These are phyloP conservation scores for Acridotheres tristis DNA, from an alignment of 2,797 vertebrate species.

Conservation along the genomic window DNA sequence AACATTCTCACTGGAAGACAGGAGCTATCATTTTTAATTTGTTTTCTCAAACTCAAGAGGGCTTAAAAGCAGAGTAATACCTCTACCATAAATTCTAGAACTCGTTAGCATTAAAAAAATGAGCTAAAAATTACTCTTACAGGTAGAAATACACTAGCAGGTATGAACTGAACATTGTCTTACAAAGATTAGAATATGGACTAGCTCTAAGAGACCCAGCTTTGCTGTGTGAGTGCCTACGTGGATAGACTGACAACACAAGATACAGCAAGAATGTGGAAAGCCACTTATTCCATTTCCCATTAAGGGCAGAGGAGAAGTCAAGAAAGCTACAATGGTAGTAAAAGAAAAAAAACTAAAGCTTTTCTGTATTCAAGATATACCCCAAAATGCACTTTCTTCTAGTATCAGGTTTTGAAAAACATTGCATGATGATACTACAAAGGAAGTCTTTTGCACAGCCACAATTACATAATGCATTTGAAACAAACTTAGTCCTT, in stretches of 20 bases:
- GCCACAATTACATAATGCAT: fast-evolving
- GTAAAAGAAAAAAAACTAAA: neutral
- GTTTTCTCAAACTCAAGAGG: neutral
- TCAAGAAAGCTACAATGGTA: neutral
- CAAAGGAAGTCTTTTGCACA: neutral
- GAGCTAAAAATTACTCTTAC: neutral
- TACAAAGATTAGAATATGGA: neutral
- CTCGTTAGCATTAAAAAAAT: neutral
- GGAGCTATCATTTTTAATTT: neutral
- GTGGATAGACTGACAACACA: neutral
- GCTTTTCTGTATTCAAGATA: neutral
- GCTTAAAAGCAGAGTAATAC: neutral
- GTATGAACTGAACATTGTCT: neutral
- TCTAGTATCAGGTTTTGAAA: neutral
- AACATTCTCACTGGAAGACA: neutral
- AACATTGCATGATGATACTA: neutral
- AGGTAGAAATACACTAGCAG: neutral
- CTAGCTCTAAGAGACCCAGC: neutral
- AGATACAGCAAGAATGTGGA: neutral
- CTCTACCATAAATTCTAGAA: neutral
- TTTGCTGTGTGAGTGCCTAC: neutral
- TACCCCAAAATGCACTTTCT: neutral
- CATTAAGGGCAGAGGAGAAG: neutral
- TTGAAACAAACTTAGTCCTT: neutral
- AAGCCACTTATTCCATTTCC: neutral